Evolutionary conservation across 37 sponge, comb jelly and placozoan genomes (phyloP).

Genomic region (Spongilla lacustris): DNA sequence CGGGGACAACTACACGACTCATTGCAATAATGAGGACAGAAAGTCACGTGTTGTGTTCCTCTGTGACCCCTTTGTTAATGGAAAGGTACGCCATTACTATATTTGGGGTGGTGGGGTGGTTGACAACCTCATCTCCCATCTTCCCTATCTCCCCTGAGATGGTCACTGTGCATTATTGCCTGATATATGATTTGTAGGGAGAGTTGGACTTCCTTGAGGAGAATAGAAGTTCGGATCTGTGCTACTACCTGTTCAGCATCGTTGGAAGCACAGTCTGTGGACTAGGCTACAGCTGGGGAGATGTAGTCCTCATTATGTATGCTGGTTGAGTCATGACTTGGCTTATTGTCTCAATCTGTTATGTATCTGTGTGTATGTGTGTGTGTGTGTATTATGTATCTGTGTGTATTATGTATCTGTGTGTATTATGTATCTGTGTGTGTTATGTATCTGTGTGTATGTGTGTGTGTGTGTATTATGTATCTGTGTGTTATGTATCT

Average conservation of each 20-base stretch:
- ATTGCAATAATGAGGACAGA: constrained; percentile 37
- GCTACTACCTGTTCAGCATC: constrained; percentile 74
- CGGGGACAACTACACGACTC: constrained; percentile 52
- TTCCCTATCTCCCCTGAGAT: too few relatives aligned
- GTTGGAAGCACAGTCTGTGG: constrained; percentile 56
- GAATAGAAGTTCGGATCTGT: constrained; percentile 49
- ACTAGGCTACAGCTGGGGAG: constrained; percentile 34
- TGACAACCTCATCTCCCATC: too few relatives aligned
- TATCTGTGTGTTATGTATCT: too few relatives aligned
- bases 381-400: constrained; percentile 17
- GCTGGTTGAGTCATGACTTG: not conserved
- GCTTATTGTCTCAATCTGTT: not conserved
- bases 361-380: not conserved
- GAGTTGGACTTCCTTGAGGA: constrained; percentile 70
- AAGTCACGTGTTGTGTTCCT: constrained; percentile 58
- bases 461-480: too few relatives aligned
- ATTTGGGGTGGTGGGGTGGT: too few relatives aligned
- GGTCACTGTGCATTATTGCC: too few relatives aligned
- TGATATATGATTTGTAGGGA: constrained; percentile 62
- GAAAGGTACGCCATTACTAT: constrained; percentile 58
- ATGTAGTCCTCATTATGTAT: constrained; percentile 74
- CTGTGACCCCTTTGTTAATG: constrained; percentile 64
- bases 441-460: too few relatives aligned
- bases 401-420: constrained; percentile 2
- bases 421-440: not conserved